A percentile compares a stretch with the other conserved stretches of the same genome.
These are phyloP conservation scores for Malachius bipustulatus DNA, from an alignment of 2,888 invertebrate genomes.

Conservation along the genomic window DNA sequence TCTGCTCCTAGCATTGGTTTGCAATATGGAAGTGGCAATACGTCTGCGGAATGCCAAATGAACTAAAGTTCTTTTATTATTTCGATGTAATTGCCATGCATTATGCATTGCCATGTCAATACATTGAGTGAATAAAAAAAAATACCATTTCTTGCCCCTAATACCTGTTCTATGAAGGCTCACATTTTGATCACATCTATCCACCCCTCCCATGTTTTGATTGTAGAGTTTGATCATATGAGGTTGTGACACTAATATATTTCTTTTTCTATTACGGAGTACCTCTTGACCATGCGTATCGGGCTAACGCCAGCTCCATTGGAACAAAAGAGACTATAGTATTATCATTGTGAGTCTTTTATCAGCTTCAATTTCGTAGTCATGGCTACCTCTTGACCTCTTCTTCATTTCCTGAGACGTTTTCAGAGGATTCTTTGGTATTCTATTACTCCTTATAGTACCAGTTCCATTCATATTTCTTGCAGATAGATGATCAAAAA, in stretches of 20 bases:
- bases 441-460: slow-evolving; percentile 8
- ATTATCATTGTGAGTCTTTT: slow-evolving; percentile 1
- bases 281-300: slow-evolving; percentile 3
- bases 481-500: slow-evolving; percentile 8
- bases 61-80: slow-evolving; percentile 19
- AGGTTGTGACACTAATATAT: slow-evolving; percentile 17
- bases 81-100: slow-evolving; percentile 22
- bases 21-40: slow-evolving; percentile 12
- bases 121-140: slow-evolving; percentile 22
- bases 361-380: neutral
- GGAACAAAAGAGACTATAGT: slow-evolving; percentile 1
- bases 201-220: slow-evolving; percentile 22
- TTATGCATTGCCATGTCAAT: slow-evolving; percentile 24
- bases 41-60: slow-evolving; percentile 19
- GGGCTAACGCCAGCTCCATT: slow-evolving; percentile 1
- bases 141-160: slow-evolving; percentile 25
- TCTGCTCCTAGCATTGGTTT: slow-evolving; percentile 1
- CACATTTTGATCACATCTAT: slow-evolving; percentile 23
- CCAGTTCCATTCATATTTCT: slow-evolving; percentile 11
- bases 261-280: slow-evolving; percentile 12
- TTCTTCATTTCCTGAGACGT: neutral
- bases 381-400: neutral
- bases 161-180: slow-evolving; percentile 20
- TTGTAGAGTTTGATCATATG: slow-evolving; percentile 18
- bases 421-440: slow-evolving; percentile 3